Percentiles rank a stretch among this genome's conserved stretches.
Evolutionary conservation across 2,113 vertebrate species (phyloP).

Genomic region (Microtus pennsylvanicus): DNA sequence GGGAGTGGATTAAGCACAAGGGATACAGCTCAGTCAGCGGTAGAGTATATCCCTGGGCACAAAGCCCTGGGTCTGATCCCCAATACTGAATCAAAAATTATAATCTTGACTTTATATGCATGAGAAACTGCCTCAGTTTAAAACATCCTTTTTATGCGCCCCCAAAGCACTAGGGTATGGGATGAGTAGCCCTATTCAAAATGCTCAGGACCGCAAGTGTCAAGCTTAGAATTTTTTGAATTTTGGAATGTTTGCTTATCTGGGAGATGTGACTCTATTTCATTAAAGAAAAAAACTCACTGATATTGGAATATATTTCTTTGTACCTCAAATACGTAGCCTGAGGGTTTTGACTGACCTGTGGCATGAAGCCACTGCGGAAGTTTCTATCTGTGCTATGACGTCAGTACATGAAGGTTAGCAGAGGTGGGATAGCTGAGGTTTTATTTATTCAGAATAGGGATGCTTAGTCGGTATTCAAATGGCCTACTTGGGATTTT

Average conservation of each 20-base stretch:
- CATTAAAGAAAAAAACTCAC: not conserved
- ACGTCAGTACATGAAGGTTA: not conserved
- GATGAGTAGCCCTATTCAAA: not conserved
- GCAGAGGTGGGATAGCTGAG: not conserved
- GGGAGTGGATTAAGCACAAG: no score
- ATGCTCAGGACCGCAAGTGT: not conserved
- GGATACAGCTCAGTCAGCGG: no score
- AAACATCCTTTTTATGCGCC: no score
- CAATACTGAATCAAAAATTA: no score
- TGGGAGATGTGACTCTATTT: not conserved
- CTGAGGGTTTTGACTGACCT: not conserved
- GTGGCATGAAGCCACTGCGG: no score
- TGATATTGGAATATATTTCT: not conserved
- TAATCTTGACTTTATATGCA: no score
- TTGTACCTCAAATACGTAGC: not conserved
- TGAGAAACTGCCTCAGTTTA: not conserved
- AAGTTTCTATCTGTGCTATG: not conserved
- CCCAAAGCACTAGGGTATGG: no score
- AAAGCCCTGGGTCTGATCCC: no score
- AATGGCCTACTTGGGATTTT: not conserved
- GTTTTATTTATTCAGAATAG: not conserved
- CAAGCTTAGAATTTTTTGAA: not conserved
- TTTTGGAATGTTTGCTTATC: not conserved
- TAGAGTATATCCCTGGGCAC: no score
- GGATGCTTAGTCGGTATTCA: not conserved